Conservation (phyloP, 2,888 invertebrate species). For the Augiades crinisus region DNA sequence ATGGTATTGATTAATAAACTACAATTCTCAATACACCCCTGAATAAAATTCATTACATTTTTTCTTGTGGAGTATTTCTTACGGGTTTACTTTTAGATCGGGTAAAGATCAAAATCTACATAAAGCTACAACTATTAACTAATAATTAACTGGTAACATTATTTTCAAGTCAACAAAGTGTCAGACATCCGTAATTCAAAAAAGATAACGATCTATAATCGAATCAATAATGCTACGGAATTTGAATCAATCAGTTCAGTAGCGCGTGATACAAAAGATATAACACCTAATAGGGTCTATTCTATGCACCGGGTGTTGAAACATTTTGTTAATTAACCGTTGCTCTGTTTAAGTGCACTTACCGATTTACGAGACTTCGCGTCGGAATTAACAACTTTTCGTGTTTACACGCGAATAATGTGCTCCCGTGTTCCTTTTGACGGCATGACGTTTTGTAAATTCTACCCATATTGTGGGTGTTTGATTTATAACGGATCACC, state of each 20-base stretch:
- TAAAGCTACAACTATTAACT: too few relatives aligned
- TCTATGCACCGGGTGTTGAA: conserved; percentile 40
- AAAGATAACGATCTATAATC: not conserved
- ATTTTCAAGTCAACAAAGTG: too few relatives aligned
- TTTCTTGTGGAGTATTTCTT: too few relatives aligned
- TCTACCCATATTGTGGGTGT: too few relatives aligned
- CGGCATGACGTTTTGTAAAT: conserved; percentile 2
- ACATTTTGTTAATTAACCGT: conserved; percentile 46
- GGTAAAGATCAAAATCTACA: too few relatives aligned
- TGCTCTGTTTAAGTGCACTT: conserved; percentile 40
- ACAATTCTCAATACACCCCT: too few relatives aligned
- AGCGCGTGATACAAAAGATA: conserved; percentile 27
- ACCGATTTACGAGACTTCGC: conserved; percentile 39
- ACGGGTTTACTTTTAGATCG: too few relatives aligned
- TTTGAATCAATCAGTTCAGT: not conserved
- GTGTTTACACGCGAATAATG: conserved; percentile 34
- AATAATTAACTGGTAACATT: too few relatives aligned
- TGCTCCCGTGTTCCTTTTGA: conserved; percentile 29
- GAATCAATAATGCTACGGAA: not conserved
- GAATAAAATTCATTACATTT: too few relatives aligned
- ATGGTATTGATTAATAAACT: too few relatives aligned
- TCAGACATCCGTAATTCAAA: not conserved
- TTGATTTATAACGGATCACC: too few relatives aligned
- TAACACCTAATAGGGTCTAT: conserved; percentile 31
- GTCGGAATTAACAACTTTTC: conserved; percentile 37